Evolutionary conservation across 2,797 vertebrate genomes (phyloP), one percentile per base, ranked within the genome.

Genomic region (Chromis chromis): DNA sequence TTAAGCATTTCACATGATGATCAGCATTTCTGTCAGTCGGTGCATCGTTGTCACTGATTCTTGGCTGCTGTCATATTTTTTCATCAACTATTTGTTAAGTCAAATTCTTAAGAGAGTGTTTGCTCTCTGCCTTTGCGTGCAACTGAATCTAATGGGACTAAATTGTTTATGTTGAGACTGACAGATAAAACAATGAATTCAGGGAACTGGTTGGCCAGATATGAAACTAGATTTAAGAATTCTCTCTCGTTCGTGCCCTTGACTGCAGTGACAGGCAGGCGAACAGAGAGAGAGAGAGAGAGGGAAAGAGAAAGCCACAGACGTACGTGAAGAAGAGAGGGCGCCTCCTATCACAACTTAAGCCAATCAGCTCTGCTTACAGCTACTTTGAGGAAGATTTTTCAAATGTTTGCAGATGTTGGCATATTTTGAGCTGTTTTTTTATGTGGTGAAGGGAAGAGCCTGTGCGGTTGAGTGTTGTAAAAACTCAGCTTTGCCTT

Each of bases 331-430:
- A 83, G 73, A 70, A 59, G 79, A 78, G 79, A 82, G 72, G 83
- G 78, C 55, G 84, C 80, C 90, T 90, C 81, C 88, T 85, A 90
- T 90, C 85, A 79, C 63, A 65, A 79, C 81, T 84, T 81, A 54
- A 81, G 74, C 82, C 88, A 82, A 82, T 88, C 86, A 84, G 76
- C 84, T 85, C 46, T 70, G 76, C 86, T 90, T 75, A 79, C 76
- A 79, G 81, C 12, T 31, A 92, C 92, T 92, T 88, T 90, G 90
- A 92, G 87, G 88, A 93, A 89, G 90, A 93, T 93, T 92, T 93
- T 90, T 93, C 93, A 93, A 94, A 95, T 94, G 93, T 93, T 94
- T 93, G 93, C 94, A 95, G 93, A 94, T 95, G 94, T 94, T 92
- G 91, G 91, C 93, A 91, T 91, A 91, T 94, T 93, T 93, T 85